phyloP scores from a whole-genome alignment of 2,888 invertebrate species.

The Cyclophora punctaria region DNA sequence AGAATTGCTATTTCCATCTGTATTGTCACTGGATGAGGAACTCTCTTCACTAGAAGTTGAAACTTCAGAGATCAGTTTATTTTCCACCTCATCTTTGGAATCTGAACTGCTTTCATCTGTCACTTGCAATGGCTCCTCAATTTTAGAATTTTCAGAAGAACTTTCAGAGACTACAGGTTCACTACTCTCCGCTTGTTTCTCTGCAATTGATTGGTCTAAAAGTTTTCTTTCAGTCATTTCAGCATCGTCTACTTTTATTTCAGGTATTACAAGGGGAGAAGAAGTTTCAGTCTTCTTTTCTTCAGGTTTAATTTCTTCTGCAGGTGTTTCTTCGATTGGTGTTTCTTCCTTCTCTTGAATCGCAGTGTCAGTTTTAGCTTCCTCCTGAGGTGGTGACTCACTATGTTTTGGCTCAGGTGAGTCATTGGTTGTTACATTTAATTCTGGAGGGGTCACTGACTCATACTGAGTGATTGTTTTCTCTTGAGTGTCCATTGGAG shows the following conservation, averaged over 20 bases:
- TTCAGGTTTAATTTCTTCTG: slow-evolving; percentile 12
- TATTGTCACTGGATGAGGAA: slow-evolving; percentile 65
- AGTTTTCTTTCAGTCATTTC: slow-evolving; percentile 61
- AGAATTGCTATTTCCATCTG: slow-evolving; percentile 63
- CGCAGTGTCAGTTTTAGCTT: slow-evolving; percentile 16
- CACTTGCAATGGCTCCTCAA: slow-evolving; percentile 23
- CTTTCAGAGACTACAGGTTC: slow-evolving; percentile 10
- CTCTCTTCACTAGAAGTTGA: slow-evolving; percentile 64
- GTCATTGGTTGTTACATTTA: slow-evolving; percentile 38
- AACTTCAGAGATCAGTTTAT: slow-evolving; percentile 50
- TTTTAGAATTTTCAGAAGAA: too few species aligned
- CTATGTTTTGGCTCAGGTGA: slow-evolving; percentile 26
- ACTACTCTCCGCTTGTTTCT: slow-evolving; percentile 21
- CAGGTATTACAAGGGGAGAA: slow-evolving; percentile 47
- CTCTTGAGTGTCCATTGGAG: slow-evolving; percentile 43
- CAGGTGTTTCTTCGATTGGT: slow-evolving; percentile 16
- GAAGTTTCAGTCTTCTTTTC: slow-evolving; percentile 30
- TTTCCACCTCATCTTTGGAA: slow-evolving; percentile 54
- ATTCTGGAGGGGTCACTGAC: slow-evolving; percentile 49
- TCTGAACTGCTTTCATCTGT: slow-evolving; percentile 57
- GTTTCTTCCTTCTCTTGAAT: slow-evolving; percentile 21
- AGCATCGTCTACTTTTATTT: slow-evolving; percentile 62
- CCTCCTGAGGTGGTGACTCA: slow-evolving; percentile 16
- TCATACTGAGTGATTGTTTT: slow-evolving; percentile 45
- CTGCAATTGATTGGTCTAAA: slow-evolving; percentile 34